Base-by-base conservation (phyloP, 2,113 vertebrate species). In the Zootoca vivipara region DNA sequence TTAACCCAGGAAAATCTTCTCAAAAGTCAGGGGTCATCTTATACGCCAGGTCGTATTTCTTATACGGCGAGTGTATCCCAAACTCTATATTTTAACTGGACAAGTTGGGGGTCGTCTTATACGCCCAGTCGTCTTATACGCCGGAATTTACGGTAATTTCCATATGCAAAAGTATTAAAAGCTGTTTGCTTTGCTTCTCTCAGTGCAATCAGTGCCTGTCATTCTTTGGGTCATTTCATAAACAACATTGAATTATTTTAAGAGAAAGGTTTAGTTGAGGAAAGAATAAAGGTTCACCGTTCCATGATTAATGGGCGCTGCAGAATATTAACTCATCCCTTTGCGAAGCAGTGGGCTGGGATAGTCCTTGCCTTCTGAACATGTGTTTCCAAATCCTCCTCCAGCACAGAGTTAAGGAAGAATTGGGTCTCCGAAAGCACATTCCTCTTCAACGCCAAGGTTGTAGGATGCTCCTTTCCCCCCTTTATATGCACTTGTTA, bases 401-500 rank as follows among this genome's bases (percentile, higher is more conserved):
- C 58, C 20, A 42, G 38, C 28, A 16, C 30, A 6, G 16, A 38
- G 6, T 96, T 92, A 95, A 5, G 97, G 95, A 30, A 99, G 84
- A 0, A 99, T 90, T 9, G 96, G 96, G 89, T 99, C 99, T 91
- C 99, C 99, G 0, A 96, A 99, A 0, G 97, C 94, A 90, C 99
- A 99, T 91, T 93, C 90, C 5, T 98, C 95, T 95, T 99, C 99
- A 8, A 99, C 1, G 0, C 98, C 99, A 62, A 99, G 97, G 90
- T 99, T 99, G 95, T 99, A 99, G 0, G 93, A 87, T 67, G 95
- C 96, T 12, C 98, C 99, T 82, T 72, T 96, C 80, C 99, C 98
- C 13, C 96, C 98, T 88, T 98, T 98, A 77, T 98, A 99, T 69
- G 97, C 92, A 7, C 98, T 99, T 74, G 98, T 99, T 88, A 99